Base-by-base conservation (phyloP, 2,797 vertebrate species). In the Acropternis orthonyx region DNA sequence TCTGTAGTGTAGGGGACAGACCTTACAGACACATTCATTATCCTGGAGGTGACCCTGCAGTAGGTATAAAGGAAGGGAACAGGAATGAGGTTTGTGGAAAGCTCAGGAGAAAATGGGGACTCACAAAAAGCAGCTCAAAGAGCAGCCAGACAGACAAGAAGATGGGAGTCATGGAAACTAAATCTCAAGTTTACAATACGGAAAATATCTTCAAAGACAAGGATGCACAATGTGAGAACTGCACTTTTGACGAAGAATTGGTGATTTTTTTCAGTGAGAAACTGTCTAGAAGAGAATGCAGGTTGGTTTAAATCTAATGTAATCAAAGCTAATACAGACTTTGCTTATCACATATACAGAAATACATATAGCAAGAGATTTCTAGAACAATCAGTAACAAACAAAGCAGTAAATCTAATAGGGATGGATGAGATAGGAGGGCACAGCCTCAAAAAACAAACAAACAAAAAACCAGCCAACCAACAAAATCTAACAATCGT, bases 151-250 rank as follows among this genome's bases (percentile, higher is more conserved):
- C 58, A 10, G 12, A 63, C 23, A 1, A 30, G 49, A 81, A 41
- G 14, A 78, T 37, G 32, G 84, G 66, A 92, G 81, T 24, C 84
- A 87, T 61, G 58, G 80, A 93, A 95, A 91, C 80, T 61, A 79
- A 85, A 92, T 58, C 72, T 34, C 49, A 69, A 16, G 2, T 83
- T 83, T 92, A 62, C 91, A 80, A 0, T 51, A 93, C 28, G 43
- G 73, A 74, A 88, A 90, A 83, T 32, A 43, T 73, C 66, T 84
- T 81, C 49, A 85, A 61, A 86, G 76, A 80, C 61, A 84, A 51
- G 67, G 68, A 81, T 49, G 49, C 81, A 55, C 6, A 2, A 75
- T 41, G 10, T 52, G 69, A 86, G 46, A 88, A 85, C 4, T 69
- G 43, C 51, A 69, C 32, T 76, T 87, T 34, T 24, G 48, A 43